A percentile compares a stretch with the other conserved stretches of the same genome.
Conservation (phyloP, 2,888 invertebrate species). For the Andrena flavipes region DNA sequence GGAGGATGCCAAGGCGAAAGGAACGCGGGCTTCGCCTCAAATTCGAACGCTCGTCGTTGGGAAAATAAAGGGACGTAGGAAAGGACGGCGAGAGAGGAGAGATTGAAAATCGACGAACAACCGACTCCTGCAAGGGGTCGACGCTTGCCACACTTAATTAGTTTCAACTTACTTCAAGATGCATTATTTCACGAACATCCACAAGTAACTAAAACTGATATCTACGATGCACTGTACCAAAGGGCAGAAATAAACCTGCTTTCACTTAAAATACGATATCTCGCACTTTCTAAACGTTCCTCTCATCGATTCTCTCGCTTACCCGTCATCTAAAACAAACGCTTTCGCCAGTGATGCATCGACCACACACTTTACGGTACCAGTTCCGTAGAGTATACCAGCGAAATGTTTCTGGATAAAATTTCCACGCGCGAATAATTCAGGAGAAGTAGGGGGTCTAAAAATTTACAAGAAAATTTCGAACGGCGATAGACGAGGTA, state of each 20-base stretch:
- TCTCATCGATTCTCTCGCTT: too few relatives aligned
- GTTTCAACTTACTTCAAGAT: too few relatives aligned
- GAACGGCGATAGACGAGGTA: conserved; percentile 30
- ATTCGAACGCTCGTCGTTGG: conserved; percentile 40
- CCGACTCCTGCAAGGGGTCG: conserved; percentile 7
- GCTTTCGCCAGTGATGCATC: not conserved
- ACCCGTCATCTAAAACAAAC: not conserved
- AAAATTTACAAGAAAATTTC: conserved; percentile 41
- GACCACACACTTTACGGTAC: not conserved
- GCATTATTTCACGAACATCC: too few relatives aligned
- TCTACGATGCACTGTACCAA: too few relatives aligned
- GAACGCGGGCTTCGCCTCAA: conserved; percentile 39
- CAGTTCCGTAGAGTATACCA: not conserved
- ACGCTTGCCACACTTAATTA: not conserved
- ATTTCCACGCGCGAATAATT: conserved; percentile 32
- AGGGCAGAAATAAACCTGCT: too few relatives aligned
- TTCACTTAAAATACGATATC: too few relatives aligned
- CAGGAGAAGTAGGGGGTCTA: too few relatives aligned
- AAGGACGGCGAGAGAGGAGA: not conserved
- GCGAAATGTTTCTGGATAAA: not conserved
- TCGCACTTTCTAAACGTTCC: too few relatives aligned
- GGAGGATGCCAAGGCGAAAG: conserved; percentile 21
- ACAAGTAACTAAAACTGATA: too few relatives aligned
- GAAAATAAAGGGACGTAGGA: conserved; percentile 30
- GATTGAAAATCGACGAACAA: conserved; percentile 26